Evolutionary conservation across 2,888 invertebrate genomes (phyloP), one percentile per base, ranked within the genome.

Genomic region (Rhamnusium bicolor): DNA sequence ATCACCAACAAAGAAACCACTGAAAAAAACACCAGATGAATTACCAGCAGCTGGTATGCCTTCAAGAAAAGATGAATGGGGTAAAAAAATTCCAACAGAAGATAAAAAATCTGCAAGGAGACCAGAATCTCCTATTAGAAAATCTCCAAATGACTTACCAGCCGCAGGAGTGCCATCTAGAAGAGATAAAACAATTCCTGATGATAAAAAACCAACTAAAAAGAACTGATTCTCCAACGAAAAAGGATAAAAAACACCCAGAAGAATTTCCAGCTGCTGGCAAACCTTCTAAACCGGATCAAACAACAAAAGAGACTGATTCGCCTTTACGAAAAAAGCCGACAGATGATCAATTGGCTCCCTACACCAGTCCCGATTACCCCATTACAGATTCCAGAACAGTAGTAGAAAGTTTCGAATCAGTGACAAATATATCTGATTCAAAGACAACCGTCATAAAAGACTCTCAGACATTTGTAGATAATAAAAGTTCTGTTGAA

Each of bases 401-500:
- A 5, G 68, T 79, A 12, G 69, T 80, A 0, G 84, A 86, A 71
- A 83, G 72, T 68, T 83, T 73, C 54, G 80, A 84, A 75, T 74
- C 79, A 12, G 80, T 81, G 4, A 81, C 82, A 1, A 84, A 82
- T 72, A 65, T 79, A 12, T 79, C 77, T 5, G 84, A 85, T 77
- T 79, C 80, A 0, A 84, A 85, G 77, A 84, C 83, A 6, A 82
- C 80, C 21, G 69, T 81, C 21, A 74, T 80, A 21, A 84, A 80
- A 73, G 84, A 85, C 71, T 82, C 76, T 2, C 81, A 84, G 78
- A 81, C 83, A 24, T 80, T 83, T 65, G 68, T 83, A 53, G 79
- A 84, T 63, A 80, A 82, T 53, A 77, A 84, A 63, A 83, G 76
- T 53, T 80, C 82, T 5, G 79, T 79, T n/a, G 85, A 86, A 72